phyloP scores from a whole-genome alignment of 1,140 invertebrate species.

The Dendroctonus valens region DNA sequence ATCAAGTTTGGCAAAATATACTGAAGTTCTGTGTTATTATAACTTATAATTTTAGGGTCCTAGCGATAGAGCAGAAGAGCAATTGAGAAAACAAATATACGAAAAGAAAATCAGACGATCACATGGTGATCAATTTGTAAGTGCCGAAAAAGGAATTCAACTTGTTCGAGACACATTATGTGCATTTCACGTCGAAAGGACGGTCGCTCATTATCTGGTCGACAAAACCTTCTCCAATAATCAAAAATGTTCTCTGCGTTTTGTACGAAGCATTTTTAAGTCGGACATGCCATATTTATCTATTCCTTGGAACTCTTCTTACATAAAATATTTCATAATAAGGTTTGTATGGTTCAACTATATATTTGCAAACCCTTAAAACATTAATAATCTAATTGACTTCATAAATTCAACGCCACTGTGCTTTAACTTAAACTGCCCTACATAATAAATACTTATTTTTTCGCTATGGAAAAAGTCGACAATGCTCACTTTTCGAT shows the following conservation, averaged over 20 bases:
- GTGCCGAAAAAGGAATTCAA: conserved; percentile 57
- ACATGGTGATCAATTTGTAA: conserved; percentile 55
- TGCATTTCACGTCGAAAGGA: conserved; percentile 61
- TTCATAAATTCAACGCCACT: too few relatives aligned
- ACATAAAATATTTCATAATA: conserved; percentile 60
- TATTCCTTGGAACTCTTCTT: conserved; percentile 54
- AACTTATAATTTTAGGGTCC: conserved; percentile 24
- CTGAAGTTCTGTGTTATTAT: neutral
- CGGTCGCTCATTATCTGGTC: conserved; percentile 59
- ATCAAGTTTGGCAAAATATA: neutral
- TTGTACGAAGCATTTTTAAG: conserved; percentile 11
- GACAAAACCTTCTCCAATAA: conserved; percentile 60
- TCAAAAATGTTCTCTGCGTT: conserved; percentile 56
- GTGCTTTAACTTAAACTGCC: too few relatives aligned
- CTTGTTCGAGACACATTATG: conserved; percentile 58
- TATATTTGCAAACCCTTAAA: too few relatives aligned
- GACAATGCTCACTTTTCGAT: too few relatives aligned
- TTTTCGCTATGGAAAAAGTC: too few relatives aligned
- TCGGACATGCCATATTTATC: conserved; percentile 12
- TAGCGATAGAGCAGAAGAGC: conserved; percentile 49
- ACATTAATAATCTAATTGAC: too few relatives aligned
- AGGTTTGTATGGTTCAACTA: conserved; percentile 50
- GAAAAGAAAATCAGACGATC: conserved; percentile 57
- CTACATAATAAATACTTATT: too few relatives aligned
- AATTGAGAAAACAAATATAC: conserved; percentile 58